Conservation (phyloP, 2,113 vertebrate genomes). For the Albula goreensis region DNA sequence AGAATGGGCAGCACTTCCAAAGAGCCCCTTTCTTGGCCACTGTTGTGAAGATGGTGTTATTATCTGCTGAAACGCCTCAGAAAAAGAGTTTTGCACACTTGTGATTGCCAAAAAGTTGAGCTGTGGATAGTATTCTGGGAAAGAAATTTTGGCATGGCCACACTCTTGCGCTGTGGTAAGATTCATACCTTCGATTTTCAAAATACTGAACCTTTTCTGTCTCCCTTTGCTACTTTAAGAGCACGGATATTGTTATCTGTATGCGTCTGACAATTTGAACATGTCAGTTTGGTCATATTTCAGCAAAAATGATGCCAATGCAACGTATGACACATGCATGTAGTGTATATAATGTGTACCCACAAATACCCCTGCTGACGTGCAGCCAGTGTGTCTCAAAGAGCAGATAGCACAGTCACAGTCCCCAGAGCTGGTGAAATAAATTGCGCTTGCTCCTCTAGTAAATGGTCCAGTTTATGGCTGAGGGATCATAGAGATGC, state of each 20-base stretch:
- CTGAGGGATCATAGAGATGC: constrained; percentile 44
- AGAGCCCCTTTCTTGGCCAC: constrained; percentile 43
- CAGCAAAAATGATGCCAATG: not conserved
- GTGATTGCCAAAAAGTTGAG: constrained; percentile 52
- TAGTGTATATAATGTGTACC: not conserved
- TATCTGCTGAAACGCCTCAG: constrained; percentile 48
- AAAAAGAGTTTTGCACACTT: constrained; percentile 40
- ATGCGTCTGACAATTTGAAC: not conserved
- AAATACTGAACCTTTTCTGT: constrained; percentile 43
- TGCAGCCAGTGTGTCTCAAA: constrained; percentile 23
- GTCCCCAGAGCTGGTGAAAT: constrained; percentile 10
- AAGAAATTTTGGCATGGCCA: constrained; percentile 49
- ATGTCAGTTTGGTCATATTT: not conserved
- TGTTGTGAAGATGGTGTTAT: constrained; percentile 45
- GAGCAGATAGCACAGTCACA: constrained; percentile 23
- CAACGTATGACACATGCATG: not conserved
- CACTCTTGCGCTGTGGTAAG: constrained; percentile 43
- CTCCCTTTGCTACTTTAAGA: not conserved
- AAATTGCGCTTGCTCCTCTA: constrained; percentile 25
- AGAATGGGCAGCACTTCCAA: constrained; percentile 50
- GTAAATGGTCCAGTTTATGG: constrained; percentile 47
- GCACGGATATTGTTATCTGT: not conserved
- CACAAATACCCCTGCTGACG: not conserved
- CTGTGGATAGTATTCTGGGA: constrained; percentile 52
- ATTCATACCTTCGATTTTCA: constrained; percentile 41